Conservation (phyloP, 2,888 invertebrate genomes). For the Druceiella hillmani region DNA sequence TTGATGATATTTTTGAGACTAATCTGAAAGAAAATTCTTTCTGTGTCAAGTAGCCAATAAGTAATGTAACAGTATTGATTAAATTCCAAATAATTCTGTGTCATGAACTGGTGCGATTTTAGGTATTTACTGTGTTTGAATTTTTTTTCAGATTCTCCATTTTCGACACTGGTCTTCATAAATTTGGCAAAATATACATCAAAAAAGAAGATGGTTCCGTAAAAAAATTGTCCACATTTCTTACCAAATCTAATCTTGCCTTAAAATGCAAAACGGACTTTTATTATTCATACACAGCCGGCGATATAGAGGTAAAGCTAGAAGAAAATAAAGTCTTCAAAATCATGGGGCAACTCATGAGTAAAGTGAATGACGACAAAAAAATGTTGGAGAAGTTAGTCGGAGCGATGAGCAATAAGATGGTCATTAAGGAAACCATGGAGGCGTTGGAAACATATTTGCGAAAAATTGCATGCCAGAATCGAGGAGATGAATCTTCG, state of each 20-base stretch:
- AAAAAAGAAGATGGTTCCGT: slow-evolving; percentile 26
- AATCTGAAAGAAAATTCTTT: too few relatives aligned
- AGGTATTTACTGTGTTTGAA: too few relatives aligned
- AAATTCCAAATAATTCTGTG: too few relatives aligned
- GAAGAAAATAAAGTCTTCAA: slow-evolving; percentile 22
- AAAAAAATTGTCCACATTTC: slow-evolving; percentile 26
- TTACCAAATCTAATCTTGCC: slow-evolving; percentile 30
- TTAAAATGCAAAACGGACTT: slow-evolving; percentile 29
- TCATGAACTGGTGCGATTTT: too few relatives aligned
- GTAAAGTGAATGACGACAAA: slow-evolving; percentile 16
- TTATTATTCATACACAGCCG: slow-evolving; percentile 28
- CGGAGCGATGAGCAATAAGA: background rate
- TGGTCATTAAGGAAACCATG: background rate
- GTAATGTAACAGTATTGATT: too few relatives aligned
- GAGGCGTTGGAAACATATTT: too few relatives aligned
- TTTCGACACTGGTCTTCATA: slow-evolving; percentile 37
- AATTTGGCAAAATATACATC: slow-evolving; percentile 36
- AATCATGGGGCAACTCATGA: slow-evolving; percentile 28
- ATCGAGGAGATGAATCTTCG: too few relatives aligned
- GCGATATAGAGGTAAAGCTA: slow-evolving; percentile 31
- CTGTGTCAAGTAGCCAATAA: too few relatives aligned
- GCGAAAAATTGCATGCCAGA: background rate
- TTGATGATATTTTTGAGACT: too few relatives aligned
- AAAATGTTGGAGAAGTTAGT: background rate
- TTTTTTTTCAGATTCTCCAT: slow-evolving; percentile 33